Conservation (phyloP, 2,888 invertebrate species). For the Netelia melanura region DNA sequence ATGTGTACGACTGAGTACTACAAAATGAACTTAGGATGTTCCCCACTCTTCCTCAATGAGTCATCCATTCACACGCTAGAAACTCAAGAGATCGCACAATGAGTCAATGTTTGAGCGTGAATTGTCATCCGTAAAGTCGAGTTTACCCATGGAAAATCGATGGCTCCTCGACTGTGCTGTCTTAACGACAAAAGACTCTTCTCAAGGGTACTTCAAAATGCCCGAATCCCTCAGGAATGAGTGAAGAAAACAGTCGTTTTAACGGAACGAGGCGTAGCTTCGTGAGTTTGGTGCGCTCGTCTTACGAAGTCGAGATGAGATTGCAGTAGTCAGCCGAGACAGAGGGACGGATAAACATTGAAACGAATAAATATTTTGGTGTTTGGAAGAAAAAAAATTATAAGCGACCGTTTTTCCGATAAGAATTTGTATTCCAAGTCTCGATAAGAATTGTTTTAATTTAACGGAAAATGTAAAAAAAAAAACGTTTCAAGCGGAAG, state of each 20-base stretch:
- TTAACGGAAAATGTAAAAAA: neutral
- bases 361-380: too few species aligned
- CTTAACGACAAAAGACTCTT: conserved; percentile 56
- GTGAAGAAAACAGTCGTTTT: conserved; percentile 48
- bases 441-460: neutral
- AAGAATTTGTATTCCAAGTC: too few species aligned
- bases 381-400: too few species aligned
- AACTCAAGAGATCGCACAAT: conserved; percentile 73
- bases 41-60: conserved; percentile 71
- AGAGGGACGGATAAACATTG: neutral
- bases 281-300: neutral
- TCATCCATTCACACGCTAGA: conserved; percentile 75
- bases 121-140: conserved; percentile 72
- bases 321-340: neutral
- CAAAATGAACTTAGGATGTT: conserved; percentile 68
- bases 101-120: conserved; percentile 75
- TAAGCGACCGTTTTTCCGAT: too few species aligned
- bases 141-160: conserved; percentile 75
- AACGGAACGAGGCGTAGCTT: conserved; percentile 9
- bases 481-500: neutral
- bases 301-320: neutral
- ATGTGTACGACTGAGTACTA: conserved; percentile 31
- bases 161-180: conserved; percentile 51
- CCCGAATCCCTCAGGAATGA: conserved; percentile 37
- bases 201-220: neutral